phyloP scores from a whole-genome alignment of 2,113 vertebrate genomes.

The Herpetotheres cachinnans region DNA sequence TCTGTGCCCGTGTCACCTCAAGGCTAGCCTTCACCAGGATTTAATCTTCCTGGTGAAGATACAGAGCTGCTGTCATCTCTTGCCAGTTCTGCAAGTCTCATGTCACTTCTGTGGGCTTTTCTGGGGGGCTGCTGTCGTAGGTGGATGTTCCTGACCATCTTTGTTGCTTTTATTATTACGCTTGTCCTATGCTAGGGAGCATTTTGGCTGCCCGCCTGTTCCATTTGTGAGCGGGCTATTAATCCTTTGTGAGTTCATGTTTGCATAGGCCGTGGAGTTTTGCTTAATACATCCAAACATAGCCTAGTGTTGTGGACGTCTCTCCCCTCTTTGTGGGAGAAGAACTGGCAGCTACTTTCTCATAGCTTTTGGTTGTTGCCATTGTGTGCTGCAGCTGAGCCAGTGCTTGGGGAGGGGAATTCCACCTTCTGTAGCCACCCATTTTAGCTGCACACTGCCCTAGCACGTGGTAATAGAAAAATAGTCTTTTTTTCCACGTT shows the following conservation, averaged over 20 bases:
- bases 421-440: neutral
- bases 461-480: neutral
- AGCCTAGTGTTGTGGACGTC: accelerated
- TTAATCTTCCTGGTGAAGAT: neutral
- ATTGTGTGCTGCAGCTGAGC: accelerated
- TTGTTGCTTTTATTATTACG: neutral
- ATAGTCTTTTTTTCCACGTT: neutral
- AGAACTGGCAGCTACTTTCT: neutral
- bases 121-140: neutral
- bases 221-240: neutral
- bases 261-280: neutral
- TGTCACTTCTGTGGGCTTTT: neutral
- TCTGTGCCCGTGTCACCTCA: neutral
- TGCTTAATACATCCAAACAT: neutral
- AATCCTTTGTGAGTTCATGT: neutral
- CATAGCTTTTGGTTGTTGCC: neutral
- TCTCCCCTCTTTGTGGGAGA: neutral
- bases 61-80: neutral
- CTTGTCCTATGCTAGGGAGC: neutral
- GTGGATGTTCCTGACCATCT: neutral
- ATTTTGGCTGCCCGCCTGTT: neutral
- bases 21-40: accelerated
- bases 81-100: neutral
- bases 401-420: neutral
- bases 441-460: neutral